Evolutionary conservation across 2,888 invertebrate genomes (phyloP), one percentile per base, ranked within the genome.

Genomic region (Netelia melanura): DNA sequence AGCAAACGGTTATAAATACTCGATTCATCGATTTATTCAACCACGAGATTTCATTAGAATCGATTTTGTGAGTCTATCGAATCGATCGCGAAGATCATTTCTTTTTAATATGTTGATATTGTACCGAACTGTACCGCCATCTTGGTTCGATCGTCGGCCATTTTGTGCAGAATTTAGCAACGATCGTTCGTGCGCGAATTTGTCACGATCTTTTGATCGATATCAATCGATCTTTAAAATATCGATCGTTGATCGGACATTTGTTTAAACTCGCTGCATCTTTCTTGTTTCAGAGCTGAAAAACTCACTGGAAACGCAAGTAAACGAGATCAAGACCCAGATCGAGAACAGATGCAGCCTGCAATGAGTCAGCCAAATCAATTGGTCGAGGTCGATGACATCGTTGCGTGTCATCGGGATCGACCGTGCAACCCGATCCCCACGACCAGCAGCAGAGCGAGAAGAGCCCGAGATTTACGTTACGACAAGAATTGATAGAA

Each of bases 301-400:
- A 96, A 98, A 98, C 95, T 97, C 98, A 95, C 97, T 98, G 96
- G 98, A 98, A 96, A 97, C 98, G 94, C 98, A 98, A 96, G 98
- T 98, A 95, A 98, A 97, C 95, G 98, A 98, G 96, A 96, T 98
- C 95, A 98, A 98, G 96, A 97, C 98, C 94, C 98, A 98, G 96
- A 97, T 98, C 95, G 98, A 98, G 96, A 98, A 98, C 95, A 98
- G 98, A 96, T 98, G 98, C 96, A 97, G 97, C 95, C 97, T 98
- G 96, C 98, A 98, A 97, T 98, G 97, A 98, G 95, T 94, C 94
- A 94, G 88, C 88, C 87, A 85, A 81, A 86, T 72, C 85, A 88
- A 84, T 90, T 89, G 90, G 89, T 91, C 90, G 88, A 88, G 84
- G 86, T 87, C 86, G 89, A 85, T 86, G 89, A 81, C 89, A 87